Percentiles rank a stretch among this genome's conserved stretches.
Conservation (phyloP, 2,113 vertebrate species). For the Nothoprocta perdicaria region DNA sequence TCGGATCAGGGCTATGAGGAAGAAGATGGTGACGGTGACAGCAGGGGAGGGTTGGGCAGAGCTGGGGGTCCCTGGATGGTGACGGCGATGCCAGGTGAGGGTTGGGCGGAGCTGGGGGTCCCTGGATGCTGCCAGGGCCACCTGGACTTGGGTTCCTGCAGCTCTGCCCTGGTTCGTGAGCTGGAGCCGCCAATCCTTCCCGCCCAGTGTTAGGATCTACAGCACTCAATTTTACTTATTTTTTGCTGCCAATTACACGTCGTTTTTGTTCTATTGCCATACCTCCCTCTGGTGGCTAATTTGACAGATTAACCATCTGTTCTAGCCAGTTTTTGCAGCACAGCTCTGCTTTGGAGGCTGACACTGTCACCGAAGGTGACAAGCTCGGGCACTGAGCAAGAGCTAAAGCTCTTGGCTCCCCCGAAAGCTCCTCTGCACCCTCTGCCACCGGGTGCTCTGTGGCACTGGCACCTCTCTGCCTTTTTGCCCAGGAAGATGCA, state of each 20-base stretch:
- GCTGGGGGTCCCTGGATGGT: not conserved
- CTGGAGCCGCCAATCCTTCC: too few relatives aligned
- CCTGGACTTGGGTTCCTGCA: too few relatives aligned
- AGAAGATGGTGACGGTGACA: not conserved
- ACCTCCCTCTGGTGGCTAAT: conserved; percentile 56
- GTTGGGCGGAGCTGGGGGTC: too few relatives aligned
- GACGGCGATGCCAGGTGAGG: not conserved
- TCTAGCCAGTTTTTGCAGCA: not conserved
- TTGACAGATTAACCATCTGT: not conserved
- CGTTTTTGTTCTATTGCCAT: not conserved
- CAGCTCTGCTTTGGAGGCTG: not conserved
- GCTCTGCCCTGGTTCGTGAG: too few relatives aligned
- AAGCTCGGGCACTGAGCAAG: not conserved
- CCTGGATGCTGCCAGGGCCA: too few relatives aligned
- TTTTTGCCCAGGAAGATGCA: not conserved
- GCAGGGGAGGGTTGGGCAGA: too few relatives aligned
- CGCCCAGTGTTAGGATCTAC: not conserved
- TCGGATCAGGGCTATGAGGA: not conserved
- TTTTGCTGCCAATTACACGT: not conserved
- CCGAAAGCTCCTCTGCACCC: not conserved
- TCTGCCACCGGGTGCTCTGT: not conserved
- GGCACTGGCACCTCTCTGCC: not conserved
- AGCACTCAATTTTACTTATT: not conserved
- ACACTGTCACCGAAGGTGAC: not conserved
- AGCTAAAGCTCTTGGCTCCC: not conserved